Evolutionary conservation across 2,888 invertebrate genomes (phyloP), one percentile per base, ranked within the genome.

Genomic region (Eupeodes latifasciatus): DNA sequence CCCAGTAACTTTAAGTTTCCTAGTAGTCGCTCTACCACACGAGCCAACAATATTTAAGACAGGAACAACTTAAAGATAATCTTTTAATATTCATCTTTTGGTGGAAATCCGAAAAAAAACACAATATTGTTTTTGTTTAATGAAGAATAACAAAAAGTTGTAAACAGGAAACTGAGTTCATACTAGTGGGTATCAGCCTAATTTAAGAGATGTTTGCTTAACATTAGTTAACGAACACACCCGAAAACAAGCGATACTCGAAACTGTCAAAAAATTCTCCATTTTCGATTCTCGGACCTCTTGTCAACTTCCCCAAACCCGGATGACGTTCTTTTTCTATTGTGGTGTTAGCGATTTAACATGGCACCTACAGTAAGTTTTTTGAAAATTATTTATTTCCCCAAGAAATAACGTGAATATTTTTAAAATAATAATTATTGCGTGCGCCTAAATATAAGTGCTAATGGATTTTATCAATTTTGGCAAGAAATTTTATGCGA

Each of bases 311-410:
- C 72, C 76, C 75, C 78, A 78, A 47, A 64, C 53, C 85, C 77
- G 75, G 64, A 78, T 88, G 88, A 85, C 76, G 90, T 93, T 93
- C 92, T 93, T 93, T 93, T 92, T 91, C 91, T 91, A 91, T 72
- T 91, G 92, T 92, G 92, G 91, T 92, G 91, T 92, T 91, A 90
- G 89, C 91, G 91, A 90, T 90, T 90, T 89, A 93, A 92, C 91
- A 93, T 93, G 93, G 93, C 93, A 91, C 93, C 93, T 87, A 93
- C 93, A 90, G 93, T 93, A 92, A 93, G 93, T 92, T 90, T 89
- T 80, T 47, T 6, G 2, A 47, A 91, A 89, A 91, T 90, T 69
- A 75, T 40, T 75, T 40, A 62, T 57, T 84, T 74, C 11, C 14
- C 16, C 7, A 12, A 4, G 1, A 85, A 88, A 81, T 49, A 85